phyloP scores from a whole-genome alignment of 2,888 invertebrate species.

The Aleiodes leptofemur region DNA sequence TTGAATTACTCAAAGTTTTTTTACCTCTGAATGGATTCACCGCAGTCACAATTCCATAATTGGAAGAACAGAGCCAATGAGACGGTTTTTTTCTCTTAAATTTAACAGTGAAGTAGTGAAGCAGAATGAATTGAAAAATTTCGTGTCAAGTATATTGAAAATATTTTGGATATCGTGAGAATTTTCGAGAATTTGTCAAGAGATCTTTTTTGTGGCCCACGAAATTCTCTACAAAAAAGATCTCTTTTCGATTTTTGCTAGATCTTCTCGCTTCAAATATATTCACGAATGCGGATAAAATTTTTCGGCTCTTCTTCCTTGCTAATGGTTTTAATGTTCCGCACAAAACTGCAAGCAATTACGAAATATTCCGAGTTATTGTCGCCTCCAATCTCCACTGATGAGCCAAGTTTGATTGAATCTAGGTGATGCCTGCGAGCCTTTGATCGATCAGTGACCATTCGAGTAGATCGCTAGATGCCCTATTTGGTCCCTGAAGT shows the following conservation, averaged over 20 bases:
- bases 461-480: slow-evolving; percentile 11
- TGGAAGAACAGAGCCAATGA: slow-evolving; percentile 48
- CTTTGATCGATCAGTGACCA: slow-evolving; percentile 10
- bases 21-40: slow-evolving; percentile 47
- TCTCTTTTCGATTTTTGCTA: too few species aligned
- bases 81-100: too few species aligned
- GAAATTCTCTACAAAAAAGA: too few species aligned
- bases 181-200: too few species aligned
- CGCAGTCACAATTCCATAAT: slow-evolving; percentile 52
- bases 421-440: slow-evolving; percentile 23
- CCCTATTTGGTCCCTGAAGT: slow-evolving; percentile 3
- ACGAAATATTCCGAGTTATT: slow-evolving; percentile 14
- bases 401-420: slow-evolving; percentile 1
- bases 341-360: slow-evolving; percentile 12
- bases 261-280: too few species aligned
- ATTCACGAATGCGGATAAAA: too few species aligned
- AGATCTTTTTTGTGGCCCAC: too few species aligned
- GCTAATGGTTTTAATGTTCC: not conserved
- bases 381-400: not conserved
- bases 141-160: too few species aligned
- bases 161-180: too few species aligned
- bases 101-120: too few species aligned
- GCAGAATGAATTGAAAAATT: too few species aligned
- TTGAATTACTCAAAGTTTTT: slow-evolving; percentile 44
- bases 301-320: too few species aligned